Conservation (phyloP, 2,113 vertebrate species). For the Hippocampus comes region DNA sequence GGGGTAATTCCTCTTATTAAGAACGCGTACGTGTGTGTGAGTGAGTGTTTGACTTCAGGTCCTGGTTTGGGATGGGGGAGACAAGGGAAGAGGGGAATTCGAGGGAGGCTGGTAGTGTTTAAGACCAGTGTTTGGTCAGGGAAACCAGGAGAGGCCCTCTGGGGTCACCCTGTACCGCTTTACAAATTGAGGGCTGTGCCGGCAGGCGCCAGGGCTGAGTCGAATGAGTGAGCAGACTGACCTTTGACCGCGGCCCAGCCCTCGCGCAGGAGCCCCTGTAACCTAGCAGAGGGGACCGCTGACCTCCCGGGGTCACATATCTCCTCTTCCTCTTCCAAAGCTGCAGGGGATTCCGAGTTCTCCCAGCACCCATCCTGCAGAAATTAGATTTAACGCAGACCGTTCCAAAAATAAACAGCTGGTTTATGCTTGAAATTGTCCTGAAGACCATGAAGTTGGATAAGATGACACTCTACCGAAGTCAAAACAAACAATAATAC, state of each 20-base stretch:
- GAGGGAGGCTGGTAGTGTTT: conserved; percentile 72
- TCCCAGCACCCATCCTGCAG: conserved; percentile 65
- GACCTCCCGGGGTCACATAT: conserved; percentile 75
- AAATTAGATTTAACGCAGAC: conserved; percentile 75
- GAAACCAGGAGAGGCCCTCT: conserved; percentile 74
- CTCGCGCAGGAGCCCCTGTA: conserved; percentile 63
- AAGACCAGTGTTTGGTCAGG: conserved; percentile 78
- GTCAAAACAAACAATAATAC: not conserved
- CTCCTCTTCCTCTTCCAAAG: conserved; percentile 68
- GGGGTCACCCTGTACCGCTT: conserved; percentile 72
- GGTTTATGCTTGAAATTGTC: conserved; percentile 58
- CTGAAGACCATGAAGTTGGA: conserved; percentile 34
- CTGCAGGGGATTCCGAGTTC: conserved; percentile 70
- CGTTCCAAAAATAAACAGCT: conserved; percentile 71
- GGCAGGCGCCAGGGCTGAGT: conserved; percentile 80
- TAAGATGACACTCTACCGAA: conserved; percentile 20
- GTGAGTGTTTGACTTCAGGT: conserved; percentile 46
- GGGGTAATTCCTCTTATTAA: conserved; percentile 70
- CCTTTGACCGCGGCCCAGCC: conserved; percentile 75
- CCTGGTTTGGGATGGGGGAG: conserved; percentile 37
- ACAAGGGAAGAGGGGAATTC: conserved; percentile 43
- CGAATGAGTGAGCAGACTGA: conserved; percentile 70
- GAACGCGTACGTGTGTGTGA: conserved; percentile 50
- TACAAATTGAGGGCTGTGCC: conserved; percentile 79
- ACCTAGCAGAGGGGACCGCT: conserved; percentile 66